Percentiles rank a stretch among this genome's conserved stretches.
These are phyloP conservation scores for Empidonax alnorum DNA, from an alignment of 2,113 vertebrate genomes.

Conservation along the genomic window DNA sequence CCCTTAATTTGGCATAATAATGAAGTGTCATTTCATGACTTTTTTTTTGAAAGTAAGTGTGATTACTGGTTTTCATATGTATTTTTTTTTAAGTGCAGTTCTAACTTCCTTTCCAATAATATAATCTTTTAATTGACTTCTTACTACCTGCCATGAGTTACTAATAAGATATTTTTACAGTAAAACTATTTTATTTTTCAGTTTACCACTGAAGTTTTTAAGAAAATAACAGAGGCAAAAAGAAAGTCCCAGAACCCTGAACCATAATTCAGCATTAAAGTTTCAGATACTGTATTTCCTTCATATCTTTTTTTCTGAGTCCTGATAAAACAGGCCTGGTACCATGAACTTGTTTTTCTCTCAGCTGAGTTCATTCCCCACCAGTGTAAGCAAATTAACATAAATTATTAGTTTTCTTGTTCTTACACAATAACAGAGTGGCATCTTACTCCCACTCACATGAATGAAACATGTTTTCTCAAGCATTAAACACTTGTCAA, in stretches of 20 bases:
- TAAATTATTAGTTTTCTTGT: neutral
- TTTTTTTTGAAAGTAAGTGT: neutral
- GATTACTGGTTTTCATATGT: neutral
- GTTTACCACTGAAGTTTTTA: neutral
- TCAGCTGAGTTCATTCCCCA: neutral
- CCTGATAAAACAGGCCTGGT: neutral
- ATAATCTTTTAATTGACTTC: neutral
- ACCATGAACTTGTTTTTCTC: neutral
- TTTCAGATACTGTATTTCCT: neutral
- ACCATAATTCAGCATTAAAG: neutral
- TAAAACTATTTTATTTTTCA: neutral
- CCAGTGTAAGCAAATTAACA: neutral
- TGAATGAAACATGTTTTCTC: neutral
- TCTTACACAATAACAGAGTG: neutral
- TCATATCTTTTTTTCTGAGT: neutral
- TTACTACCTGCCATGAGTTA: neutral
- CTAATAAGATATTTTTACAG: neutral
- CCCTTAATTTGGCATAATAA: neutral
- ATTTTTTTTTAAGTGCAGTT: neutral
- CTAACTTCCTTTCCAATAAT: neutral
- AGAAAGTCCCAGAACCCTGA: neutral
- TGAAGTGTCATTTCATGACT: neutral
- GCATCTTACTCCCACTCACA: neutral
- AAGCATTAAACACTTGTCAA: neutral
- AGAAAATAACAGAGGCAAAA: neutral